Conservation (phyloP, 2,113 vertebrate species). For the Chionodraco myersi region DNA sequence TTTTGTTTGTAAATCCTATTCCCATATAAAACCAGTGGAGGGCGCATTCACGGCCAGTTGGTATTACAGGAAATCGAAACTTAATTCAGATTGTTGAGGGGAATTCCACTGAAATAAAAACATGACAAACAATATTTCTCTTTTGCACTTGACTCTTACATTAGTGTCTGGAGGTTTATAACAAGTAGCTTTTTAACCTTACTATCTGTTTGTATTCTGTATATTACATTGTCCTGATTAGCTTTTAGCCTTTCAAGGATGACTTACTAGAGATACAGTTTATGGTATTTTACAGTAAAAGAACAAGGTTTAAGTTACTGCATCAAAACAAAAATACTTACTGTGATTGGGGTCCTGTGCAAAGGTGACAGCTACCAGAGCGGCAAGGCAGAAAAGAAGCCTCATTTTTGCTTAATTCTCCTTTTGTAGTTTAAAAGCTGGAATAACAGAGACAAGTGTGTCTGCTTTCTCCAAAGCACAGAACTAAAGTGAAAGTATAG, state of each 20-base stretch:
- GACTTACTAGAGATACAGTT: not conserved
- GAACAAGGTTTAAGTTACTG: not conserved
- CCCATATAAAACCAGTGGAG: not conserved
- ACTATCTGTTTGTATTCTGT: not conserved
- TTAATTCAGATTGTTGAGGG: constrained; percentile 1
- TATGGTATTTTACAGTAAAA: not conserved
- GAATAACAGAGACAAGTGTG: rapidly evolving
- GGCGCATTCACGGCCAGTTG: not conserved
- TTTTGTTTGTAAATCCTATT: not conserved
- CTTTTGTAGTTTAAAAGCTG: rapidly evolving
- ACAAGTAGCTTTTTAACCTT: not conserved
- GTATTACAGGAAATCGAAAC: constrained; percentile 57
- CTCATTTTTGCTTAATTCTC: constrained; percentile 16
- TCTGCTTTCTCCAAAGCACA: rapidly evolving
- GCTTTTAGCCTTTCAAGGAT: not conserved
- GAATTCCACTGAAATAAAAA: constrained; percentile 32
- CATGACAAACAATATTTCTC: not conserved
- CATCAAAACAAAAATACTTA: constrained; percentile 45
- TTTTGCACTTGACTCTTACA: not conserved
- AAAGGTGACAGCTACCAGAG: not conserved
- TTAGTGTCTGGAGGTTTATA: not conserved
- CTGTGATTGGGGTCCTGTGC: not conserved
- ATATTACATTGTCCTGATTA: too few relatives aligned
- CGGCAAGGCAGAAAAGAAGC: rapidly evolving
- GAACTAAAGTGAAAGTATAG: not conserved